These are phyloP conservation scores for Forbesichthys agassizii DNA, from an alignment of 2,113 vertebrate species.

Conservation along the genomic window DNA sequence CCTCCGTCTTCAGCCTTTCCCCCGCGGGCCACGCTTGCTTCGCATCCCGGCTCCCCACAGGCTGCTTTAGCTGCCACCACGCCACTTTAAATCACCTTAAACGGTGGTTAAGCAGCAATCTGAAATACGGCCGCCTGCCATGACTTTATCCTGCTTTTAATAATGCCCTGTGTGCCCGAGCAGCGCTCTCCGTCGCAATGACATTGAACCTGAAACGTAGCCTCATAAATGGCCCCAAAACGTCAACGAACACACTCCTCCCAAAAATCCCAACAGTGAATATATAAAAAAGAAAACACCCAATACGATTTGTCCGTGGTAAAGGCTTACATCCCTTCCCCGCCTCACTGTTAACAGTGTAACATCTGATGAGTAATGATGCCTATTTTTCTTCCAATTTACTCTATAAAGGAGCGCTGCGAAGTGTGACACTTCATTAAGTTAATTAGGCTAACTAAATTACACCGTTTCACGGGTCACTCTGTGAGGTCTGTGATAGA, in stretches of 20 bases:
- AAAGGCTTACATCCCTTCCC: slow-evolving; percentile 9
- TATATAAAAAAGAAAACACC: slow-evolving; percentile 10
- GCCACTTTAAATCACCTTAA: slow-evolving; percentile 66
- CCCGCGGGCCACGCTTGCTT: slow-evolving; percentile 48
- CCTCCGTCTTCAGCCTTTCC: slow-evolving; percentile 55
- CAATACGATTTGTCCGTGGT: background rate
- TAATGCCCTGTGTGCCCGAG: slow-evolving; percentile 18
- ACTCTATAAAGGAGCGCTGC: slow-evolving; percentile 77
- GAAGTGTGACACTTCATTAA: slow-evolving; percentile 87
- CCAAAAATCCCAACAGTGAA: slow-evolving; percentile 13
- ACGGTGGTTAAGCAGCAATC: slow-evolving; percentile 52
- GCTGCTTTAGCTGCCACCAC: slow-evolving; percentile 35
- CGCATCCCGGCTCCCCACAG: slow-evolving; percentile 32
- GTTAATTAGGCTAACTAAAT: slow-evolving; percentile 90
- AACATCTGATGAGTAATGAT: slow-evolving; percentile 79
- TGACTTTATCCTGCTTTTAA: slow-evolving; percentile 49
- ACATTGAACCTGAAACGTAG: slow-evolving; percentile 1
- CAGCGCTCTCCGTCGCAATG: slow-evolving; percentile 8
- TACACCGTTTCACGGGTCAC: slow-evolving; percentile 84
- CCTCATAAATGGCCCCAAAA: background rate
- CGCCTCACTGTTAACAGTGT: slow-evolving; percentile 62
- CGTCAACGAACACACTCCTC: slow-evolving; percentile 3
- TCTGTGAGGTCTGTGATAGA: slow-evolving; percentile 83
- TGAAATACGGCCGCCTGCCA: slow-evolving; percentile 46
- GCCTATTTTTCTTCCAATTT: slow-evolving; percentile 87